Evolutionary conservation across 2,888 invertebrate species (phyloP), one percentile per base, ranked within the genome.

Genomic region (Idaea aversata): DNA sequence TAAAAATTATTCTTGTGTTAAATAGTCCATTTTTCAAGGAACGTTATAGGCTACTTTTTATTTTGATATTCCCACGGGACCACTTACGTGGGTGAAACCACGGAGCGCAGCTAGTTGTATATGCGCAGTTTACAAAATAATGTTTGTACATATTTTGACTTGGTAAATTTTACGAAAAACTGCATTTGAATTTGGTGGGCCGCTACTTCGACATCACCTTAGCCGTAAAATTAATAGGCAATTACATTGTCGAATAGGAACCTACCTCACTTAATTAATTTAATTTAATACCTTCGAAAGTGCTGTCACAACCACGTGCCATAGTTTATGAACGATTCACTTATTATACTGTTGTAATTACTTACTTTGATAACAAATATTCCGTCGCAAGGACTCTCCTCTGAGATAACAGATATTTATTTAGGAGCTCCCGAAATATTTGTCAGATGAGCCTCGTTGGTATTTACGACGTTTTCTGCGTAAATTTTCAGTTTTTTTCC

Each of bases 231-330:
- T 61, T 64, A 65, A 67, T 64, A 63, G 16, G 38, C 57, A 62
- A 65, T 65, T 57, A 63, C 62, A 61, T 13, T 34, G 58, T 34
- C 34, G 60, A 65, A 66, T 63, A 66, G 66, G 47, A 47, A 7
- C 13, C 47, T 47, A 47, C 47, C 63, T 64, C 64, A 63, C 36
- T 61, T 66, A 67, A 70, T 70, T 66, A 70, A 67, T 70, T 47
- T 47, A 47, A 47, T 47, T 47, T 13, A 47, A 47, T 57, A 59
- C 59, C 59, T 61, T 59, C 38, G 7, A 63, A 61, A 61, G 47
- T 47, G 47, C 47, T 69, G 71, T 69, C 72, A 60, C 61, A 62
- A 61, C 67, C 67, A 68, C 68, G 70, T 72, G 70, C 70, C 67
- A 70, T 70, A 68, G 68, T 67, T 72, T 69, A 72, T 67, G 63